Evolutionary conservation across 2,888 invertebrate genomes (phyloP), one percentile per base, ranked within the genome.

Genomic region (Microdon myrmicae): DNA sequence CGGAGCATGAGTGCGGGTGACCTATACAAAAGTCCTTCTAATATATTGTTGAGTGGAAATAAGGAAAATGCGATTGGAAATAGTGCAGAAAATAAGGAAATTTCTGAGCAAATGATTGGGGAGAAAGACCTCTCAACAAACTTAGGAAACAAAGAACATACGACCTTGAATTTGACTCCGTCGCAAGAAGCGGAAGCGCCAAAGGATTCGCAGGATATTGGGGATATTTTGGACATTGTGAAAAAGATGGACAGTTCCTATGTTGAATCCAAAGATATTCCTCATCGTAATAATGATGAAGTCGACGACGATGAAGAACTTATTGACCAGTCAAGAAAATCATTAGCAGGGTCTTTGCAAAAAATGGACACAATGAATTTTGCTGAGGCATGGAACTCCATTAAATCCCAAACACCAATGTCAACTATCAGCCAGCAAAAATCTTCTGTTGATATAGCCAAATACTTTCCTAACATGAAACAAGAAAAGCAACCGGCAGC

Each of bases 381-480:
- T 68, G 74, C 79, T 1, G 77, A 76, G 6, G 79, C 79, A 2
- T 76, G 78, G 73, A 76, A 78, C 56, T 72, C 72, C 1, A 80
- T 80, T 2, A 78, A 78, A 39, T 72, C 78, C 0, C 78, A 79
- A 70, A 71, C 79, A 43, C 72, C 71, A 0, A 71, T 69, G 31
- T 77, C 79, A 2, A 79, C 76, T 14, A 72, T 78, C 2, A 75
- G 77, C 37, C 68, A 76, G 2, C 76, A 76, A 54, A 68, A 71
- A 0, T 55, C 68, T 3, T 69, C 69, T n/a, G 68, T 79, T 1
- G 79, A 80, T 68, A 67, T 80, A 1, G 74, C 79, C 5, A 79
- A 79, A 54, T 80, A 78, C 60, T 80, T 80, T 68, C 80, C 80
- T 5, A 75, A 75, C 58, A 75, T 75, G 35, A 76, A 78, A 67